These are phyloP conservation scores for Mus minutoides DNA, from an alignment of 2,797 vertebrate species.

Conservation along the genomic window DNA sequence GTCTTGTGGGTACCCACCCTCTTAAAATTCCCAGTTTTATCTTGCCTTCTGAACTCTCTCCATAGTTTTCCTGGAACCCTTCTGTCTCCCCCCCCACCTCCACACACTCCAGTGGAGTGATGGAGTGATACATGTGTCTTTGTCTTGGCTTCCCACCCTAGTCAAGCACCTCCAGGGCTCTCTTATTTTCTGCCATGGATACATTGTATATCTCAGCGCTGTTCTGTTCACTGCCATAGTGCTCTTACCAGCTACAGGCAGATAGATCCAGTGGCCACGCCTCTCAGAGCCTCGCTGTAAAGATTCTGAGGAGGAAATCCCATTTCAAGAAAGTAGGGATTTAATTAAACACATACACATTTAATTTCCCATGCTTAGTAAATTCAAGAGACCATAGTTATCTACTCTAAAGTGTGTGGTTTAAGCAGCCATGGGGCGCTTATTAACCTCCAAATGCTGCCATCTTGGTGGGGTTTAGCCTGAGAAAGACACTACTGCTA, in stretches of 20 bases:
- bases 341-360: slow-evolving; percentile 75
- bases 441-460: slow-evolving; percentile 62
- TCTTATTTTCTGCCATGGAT: background rate
- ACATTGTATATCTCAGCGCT: background rate
- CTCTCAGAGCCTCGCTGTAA: background rate
- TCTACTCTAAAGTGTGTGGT: slow-evolving; percentile 39
- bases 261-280: background rate
- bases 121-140: background rate
- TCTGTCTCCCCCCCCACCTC: background rate
- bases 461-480: slow-evolving; percentile 31
- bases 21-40: rapidly evolving
- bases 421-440: slow-evolving; percentile 28
- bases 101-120: background rate
- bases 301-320: slow-evolving; percentile 50
- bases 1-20: background rate
- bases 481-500: slow-evolving; percentile 38
- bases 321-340: slow-evolving; percentile 69
- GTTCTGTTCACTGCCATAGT: background rate
- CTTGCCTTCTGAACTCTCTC: background rate
- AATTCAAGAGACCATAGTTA: slow-evolving; percentile 70
- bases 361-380: slow-evolving; percentile 61
- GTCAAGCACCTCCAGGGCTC: background rate
- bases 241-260: background rate
- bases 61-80: background rate
- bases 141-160: background rate